Evolutionary conservation across 2,797 vertebrate genomes (phyloP).

Genomic region (Eptatretus atami): DNA sequence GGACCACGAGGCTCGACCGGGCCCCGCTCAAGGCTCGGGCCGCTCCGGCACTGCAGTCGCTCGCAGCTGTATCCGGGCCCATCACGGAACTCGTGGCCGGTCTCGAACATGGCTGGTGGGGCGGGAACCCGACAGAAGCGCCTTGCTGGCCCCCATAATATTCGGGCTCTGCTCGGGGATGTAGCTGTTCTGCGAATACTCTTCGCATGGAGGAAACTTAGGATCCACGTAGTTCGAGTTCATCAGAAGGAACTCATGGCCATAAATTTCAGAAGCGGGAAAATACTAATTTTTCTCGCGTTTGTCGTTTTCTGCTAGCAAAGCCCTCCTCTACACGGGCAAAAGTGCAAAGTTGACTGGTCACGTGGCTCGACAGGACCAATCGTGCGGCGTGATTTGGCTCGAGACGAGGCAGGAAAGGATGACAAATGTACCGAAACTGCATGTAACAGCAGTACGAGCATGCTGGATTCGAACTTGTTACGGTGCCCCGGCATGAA

Average conservation of each 20-base stretch:
- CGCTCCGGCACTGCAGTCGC: neutral
- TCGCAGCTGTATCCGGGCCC: constrained; percentile 54
- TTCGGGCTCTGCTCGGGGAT: constrained; percentile 66
- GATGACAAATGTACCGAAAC: neutral
- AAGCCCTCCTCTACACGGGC: constrained; percentile 2
- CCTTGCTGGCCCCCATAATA: constrained; percentile 84
- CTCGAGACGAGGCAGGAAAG: neutral
- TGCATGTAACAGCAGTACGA: neutral
- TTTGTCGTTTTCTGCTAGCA: constrained; percentile 5
- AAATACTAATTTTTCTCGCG: constrained; percentile 5
- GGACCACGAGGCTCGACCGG: constrained; percentile 30
- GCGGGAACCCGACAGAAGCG: constrained; percentile 7
- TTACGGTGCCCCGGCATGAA: too few species aligned
- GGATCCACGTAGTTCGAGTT: constrained; percentile 99
- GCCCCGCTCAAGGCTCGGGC: constrained; percentile 17
- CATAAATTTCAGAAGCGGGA: constrained; percentile 74
- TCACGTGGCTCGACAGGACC: neutral
- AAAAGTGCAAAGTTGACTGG: constrained; percentile 5
- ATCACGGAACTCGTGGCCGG: constrained; percentile 31
- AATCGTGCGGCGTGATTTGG: neutral
- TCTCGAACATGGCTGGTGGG: neutral
- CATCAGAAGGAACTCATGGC: constrained; percentile 99
- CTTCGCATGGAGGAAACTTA: constrained; percentile 98
- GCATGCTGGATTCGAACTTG: too few species aligned
- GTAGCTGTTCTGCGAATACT: constrained; percentile 93